phyloP scores from a whole-genome alignment of 2,113 vertebrate species.

The Crotalus helleri region DNA sequence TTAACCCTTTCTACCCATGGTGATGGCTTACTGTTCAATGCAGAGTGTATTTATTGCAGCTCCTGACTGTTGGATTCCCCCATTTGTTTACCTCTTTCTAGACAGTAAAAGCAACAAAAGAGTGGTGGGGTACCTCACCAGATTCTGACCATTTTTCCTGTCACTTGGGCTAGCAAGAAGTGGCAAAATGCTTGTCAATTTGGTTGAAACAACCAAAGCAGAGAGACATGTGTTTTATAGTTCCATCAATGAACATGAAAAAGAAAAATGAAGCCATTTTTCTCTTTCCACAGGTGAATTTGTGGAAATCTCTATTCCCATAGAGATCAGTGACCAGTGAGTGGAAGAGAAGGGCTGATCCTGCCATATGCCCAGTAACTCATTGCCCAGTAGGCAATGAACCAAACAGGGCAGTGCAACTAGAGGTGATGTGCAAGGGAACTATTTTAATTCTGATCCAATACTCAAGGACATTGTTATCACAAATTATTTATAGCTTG shows the following conservation, averaged over 20 bases:
- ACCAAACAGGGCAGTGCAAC: neutral
- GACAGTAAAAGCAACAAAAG: neutral
- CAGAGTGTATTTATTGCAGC: neutral
- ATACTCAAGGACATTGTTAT: too few relatives aligned
- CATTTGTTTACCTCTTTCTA: neutral
- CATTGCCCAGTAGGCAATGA: neutral
- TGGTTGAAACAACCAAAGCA: neutral
- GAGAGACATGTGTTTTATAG: neutral
- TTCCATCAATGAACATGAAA: neutral
- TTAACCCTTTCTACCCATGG: neutral
- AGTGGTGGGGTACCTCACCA: neutral
- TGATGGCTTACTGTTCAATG: neutral
- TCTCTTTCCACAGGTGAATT: neutral
- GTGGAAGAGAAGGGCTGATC: neutral
- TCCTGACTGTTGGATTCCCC: neutral
- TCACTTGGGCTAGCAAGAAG: neutral
- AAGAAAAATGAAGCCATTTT: neutral
- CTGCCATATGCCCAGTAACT: neutral
- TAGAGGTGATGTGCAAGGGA: neutral
- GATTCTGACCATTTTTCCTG: neutral
- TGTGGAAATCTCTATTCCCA: neutral
- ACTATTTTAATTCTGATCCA: too few relatives aligned
- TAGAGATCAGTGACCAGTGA: neutral
- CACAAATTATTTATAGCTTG: too few relatives aligned
- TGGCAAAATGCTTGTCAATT: neutral